These are phyloP conservation scores for Fragum fragum DNA, from an alignment of 2,888 invertebrate species.

Conservation along the genomic window DNA sequence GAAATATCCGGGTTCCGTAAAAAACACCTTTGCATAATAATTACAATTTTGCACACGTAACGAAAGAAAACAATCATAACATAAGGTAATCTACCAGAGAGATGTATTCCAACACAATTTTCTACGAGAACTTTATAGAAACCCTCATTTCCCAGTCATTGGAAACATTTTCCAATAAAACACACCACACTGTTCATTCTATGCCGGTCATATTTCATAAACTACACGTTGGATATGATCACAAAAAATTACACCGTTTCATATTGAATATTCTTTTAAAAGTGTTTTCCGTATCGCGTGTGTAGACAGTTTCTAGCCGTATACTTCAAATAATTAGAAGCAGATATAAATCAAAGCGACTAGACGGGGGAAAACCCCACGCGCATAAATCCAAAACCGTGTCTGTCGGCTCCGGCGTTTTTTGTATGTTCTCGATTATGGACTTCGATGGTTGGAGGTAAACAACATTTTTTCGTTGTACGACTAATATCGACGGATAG, in stretches of 20 bases:
- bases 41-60: neutral
- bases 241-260: neutral
- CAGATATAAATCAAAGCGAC: neutral
- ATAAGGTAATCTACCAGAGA: neutral
- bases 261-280: neutral
- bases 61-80: too few species aligned
- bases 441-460: too few species aligned
- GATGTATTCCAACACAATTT: neutral
- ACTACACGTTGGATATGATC: neutral
- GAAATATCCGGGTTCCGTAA: neutral
- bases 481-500: too few species aligned
- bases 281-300: too few species aligned
- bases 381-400: neutral
- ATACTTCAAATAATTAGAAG: neutral
- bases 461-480: too few species aligned
- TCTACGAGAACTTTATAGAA: neutral
- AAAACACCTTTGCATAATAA: neutral
- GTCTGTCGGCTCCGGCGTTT: neutral
- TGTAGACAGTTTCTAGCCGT: neutral
- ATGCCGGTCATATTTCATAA: neutral
- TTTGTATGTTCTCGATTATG: neutral
- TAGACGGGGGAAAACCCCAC: neutral
- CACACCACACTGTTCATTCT: neutral
- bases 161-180: constrained; percentile 5
- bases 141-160: neutral